Evolutionary conservation across 1,140 invertebrate species (phyloP).

Genomic region (Tenebrio molitor): DNA sequence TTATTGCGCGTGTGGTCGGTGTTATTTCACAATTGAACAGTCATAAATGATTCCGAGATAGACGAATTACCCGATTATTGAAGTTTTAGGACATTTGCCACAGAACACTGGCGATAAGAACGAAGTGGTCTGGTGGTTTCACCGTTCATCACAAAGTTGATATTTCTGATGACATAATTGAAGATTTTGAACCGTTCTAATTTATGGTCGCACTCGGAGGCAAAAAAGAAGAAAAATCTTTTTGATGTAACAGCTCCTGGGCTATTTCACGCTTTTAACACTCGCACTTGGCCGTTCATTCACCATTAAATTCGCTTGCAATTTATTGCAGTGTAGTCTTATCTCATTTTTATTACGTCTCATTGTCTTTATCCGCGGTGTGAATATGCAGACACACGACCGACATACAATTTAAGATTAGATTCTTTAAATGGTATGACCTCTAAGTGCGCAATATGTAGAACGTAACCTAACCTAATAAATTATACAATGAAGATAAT

Average conservation of each 20-base stretch:
- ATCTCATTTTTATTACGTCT: slow-evolving; percentile 10
- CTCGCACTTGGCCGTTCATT: neutral
- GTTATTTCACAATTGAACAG: no score
- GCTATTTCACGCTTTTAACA: no score
- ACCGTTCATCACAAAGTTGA: neutral
- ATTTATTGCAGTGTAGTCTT: slow-evolving; percentile 4
- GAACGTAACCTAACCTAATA: slow-evolving; percentile 40
- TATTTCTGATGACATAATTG: slow-evolving; percentile 7
- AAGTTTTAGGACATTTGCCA: no score
- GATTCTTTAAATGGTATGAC: slow-evolving; percentile 35
- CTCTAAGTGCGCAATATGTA: slow-evolving; percentile 29
- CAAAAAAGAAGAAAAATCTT: no score
- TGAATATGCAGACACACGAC: slow-evolving; percentile 27
- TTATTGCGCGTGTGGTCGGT: neutral
- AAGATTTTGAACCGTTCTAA: neutral
- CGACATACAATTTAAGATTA: slow-evolving; percentile 34
- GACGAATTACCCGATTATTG: no score
- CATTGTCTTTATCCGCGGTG: slow-evolving; percentile 28
- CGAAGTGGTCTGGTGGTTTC: no score
- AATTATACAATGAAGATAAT: slow-evolving; percentile 13
- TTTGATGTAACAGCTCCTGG: no score
- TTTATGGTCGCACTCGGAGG: no score
- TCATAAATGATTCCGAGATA: no score
- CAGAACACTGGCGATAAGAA: no score
- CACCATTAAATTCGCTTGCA: slow-evolving; percentile 13